phyloP scores from a whole-genome alignment of 2,113 vertebrate genomes.

The Ochotona princeps region DNA sequence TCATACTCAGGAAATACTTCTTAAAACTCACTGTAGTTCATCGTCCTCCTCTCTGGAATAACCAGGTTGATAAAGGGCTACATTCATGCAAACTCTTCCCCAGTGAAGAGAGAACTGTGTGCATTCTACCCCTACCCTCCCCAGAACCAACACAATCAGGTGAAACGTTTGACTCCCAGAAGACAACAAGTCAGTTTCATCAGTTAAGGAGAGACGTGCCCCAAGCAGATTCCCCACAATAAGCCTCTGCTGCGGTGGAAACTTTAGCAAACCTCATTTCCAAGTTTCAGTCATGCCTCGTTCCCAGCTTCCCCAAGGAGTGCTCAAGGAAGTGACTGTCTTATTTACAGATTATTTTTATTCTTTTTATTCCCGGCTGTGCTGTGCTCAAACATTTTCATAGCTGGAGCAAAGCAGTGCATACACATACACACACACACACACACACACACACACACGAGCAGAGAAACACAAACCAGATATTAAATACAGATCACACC shows the following conservation, averaged over 20 bases:
- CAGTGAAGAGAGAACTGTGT: not conserved
- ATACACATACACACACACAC: not conserved
- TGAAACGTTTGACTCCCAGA: not conserved
- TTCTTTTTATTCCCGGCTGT: not conserved
- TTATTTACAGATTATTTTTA: conserved; percentile 55
- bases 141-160: not conserved
- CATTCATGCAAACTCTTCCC: not conserved
- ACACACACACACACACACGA: not conserved
- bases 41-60: not conserved
- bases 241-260: not conserved
- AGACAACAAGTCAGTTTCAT: not conserved
- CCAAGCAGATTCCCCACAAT: not conserved
- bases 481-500: conserved; percentile 37
- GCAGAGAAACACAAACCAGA: conserved; percentile 45
- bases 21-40: not conserved
- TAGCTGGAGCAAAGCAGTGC: not conserved
- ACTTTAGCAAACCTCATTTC: conserved; percentile 52
- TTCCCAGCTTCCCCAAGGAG: conserved; percentile 2
- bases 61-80: not conserved
- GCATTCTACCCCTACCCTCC: not conserved
- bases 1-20: not conserved
- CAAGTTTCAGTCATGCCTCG: not conserved
- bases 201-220: conserved; percentile 6
- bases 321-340: not conserved
- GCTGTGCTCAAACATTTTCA: not conserved